Base-by-base conservation (phyloP, 2,888 invertebrate genomes). In the Bombyx huttoni region DNA sequence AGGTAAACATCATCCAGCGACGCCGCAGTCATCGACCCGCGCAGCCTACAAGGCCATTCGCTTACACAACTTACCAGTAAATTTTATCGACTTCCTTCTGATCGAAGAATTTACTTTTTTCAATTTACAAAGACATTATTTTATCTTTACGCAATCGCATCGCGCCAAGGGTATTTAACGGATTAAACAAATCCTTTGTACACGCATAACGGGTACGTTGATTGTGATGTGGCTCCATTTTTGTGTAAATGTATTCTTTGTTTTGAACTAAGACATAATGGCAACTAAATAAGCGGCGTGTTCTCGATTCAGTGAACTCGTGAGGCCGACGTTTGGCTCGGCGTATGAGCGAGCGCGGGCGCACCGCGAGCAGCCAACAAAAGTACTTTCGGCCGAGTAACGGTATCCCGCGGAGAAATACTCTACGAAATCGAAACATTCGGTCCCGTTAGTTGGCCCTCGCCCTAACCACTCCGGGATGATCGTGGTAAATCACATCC, bases 341-440 rank as follows among this genome's bases (percentile, higher is more conserved):
- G 50, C 35, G 46, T 55, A 56, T 54, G 54, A 68, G 66, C 61
- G 65, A 68, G 73, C 67, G 73, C 68, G 65, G 58, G 66, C 63
- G 67, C 64, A 61, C 57, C 61, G 68, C 72, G 72, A 68, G 75
- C 75, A 65, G 64, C 71, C 72, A 78, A 82, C 83, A 84, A 84
- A 83, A 86, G 85, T 87, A 82, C 86, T 87, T 87, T 87, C 86
- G 83, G 80, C 71, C 83, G 77, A 72, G 73, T 89, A 89, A 89
- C 89, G 89, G 89, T 79, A 89, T 73, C 57, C 59, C 61, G 64
- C 75, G 80, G 89, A 88, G 89, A 89, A 89, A 89, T 89, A 88
- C 83, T 86, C 87, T 88, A 89, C 85, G 89, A 89, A 89, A 89
- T 82, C 89, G 89, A 89, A 89, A 89, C 88, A 89, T 75, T 83